These are phyloP conservation scores for Heliconius ismenius DNA, from an alignment of 2,888 invertebrate genomes.

Conservation along the genomic window DNA sequence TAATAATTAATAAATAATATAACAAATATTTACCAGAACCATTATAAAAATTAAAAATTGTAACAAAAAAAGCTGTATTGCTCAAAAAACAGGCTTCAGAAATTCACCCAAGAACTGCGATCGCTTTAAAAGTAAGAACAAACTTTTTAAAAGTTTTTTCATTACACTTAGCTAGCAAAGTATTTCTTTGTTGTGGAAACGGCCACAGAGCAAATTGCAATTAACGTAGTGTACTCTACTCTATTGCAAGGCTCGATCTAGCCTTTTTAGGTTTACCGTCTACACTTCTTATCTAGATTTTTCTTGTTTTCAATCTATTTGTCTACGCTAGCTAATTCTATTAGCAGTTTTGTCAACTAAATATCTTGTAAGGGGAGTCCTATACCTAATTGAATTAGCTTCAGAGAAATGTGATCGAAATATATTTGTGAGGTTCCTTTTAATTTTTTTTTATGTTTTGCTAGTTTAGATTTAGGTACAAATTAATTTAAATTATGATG, in stretches of 20 bases:
- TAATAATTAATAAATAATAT: no score
- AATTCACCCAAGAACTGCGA: slow-evolving; percentile 36
- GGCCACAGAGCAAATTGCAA: slow-evolving; percentile 49
- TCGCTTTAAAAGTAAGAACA: slow-evolving; percentile 40
- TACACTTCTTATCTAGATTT: slow-evolving; percentile 21
- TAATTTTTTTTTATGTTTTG: background rate
- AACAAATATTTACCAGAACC: background rate
- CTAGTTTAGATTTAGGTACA: background rate
- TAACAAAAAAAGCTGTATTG: background rate
- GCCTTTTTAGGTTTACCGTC: slow-evolving; percentile 5
- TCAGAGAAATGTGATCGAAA: background rate
- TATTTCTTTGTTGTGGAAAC: slow-evolving; percentile 48
- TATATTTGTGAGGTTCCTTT: background rate
- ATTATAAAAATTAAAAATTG: background rate
- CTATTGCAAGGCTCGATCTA: slow-evolving; percentile 9
- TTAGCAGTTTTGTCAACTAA: slow-evolving; percentile 14
- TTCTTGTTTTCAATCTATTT: slow-evolving; percentile 20
- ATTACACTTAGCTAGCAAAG: slow-evolving; percentile 46
- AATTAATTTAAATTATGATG: background rate
- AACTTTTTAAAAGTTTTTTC: slow-evolving; percentile 47
- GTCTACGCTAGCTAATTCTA: slow-evolving; percentile 16
- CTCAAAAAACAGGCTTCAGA: slow-evolving; percentile 31
- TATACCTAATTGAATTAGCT: slow-evolving; percentile 17
- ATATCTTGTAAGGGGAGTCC: slow-evolving; percentile 14
- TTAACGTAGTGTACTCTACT: slow-evolving; percentile 46